Conservation (phyloP, 2,113 vertebrate genomes). For the Rhipidura dahli region DNA sequence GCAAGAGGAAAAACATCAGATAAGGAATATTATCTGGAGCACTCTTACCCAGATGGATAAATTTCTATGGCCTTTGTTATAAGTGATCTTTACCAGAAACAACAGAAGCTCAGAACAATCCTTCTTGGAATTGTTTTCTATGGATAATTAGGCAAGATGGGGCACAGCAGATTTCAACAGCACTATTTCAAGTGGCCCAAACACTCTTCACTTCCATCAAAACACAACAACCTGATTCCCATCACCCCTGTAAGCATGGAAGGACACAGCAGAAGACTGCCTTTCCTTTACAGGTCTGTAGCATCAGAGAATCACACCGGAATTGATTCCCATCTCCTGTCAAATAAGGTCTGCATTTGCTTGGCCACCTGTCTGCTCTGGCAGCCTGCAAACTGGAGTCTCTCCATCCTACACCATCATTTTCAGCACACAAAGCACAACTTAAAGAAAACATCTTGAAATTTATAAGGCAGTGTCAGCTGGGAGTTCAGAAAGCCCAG, state of each 20-base stretch:
- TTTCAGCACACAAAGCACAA: background rate
- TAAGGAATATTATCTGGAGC: background rate
- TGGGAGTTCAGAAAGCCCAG: background rate
- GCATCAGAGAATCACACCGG: background rate
- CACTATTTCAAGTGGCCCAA: background rate
- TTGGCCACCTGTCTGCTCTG: background rate
- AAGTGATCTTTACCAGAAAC: background rate
- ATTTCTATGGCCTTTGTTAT: background rate
- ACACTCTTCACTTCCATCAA: background rate
- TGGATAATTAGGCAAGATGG: background rate
- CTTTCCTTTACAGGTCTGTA: background rate
- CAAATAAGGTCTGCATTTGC: background rate
- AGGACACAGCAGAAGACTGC: background rate
- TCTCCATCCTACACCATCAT: background rate
- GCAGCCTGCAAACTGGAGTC: background rate
- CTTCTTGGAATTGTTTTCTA: background rate
- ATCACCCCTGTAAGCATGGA: background rate
- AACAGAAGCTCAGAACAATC: background rate
- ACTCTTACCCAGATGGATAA: background rate
- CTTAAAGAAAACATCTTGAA: background rate
- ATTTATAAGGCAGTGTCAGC: background rate
- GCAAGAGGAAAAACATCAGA: background rate
- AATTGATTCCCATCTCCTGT: background rate
- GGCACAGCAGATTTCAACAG: background rate
- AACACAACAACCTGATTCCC: background rate